Conservation (phyloP, 2,888 invertebrate species). For the Clitarchus hookeri region DNA sequence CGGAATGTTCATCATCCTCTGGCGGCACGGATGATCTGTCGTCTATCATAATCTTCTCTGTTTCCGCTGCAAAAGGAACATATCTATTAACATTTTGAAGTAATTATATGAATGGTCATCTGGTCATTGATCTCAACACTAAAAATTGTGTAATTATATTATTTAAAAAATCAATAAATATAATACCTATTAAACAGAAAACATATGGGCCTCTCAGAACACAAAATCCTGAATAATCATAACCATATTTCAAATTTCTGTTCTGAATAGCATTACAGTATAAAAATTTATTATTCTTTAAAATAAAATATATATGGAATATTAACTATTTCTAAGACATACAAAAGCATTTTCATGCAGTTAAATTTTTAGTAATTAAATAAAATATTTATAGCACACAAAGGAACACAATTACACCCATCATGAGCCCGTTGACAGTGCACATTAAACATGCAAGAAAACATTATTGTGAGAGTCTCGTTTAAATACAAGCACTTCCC, state of each 20-base stretch:
- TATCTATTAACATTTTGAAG: background rate
- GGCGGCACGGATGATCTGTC: slow-evolving; percentile 46
- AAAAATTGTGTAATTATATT: no score
- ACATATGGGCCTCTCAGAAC: background rate
- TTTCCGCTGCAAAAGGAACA: slow-evolving; percentile 61
- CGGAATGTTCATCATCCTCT: slow-evolving; percentile 47
- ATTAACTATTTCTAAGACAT: background rate
- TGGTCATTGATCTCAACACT: no score
- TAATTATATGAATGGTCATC: background rate
- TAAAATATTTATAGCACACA: background rate
- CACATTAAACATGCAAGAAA: background rate
- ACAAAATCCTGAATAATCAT: background rate
- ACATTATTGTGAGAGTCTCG: background rate
- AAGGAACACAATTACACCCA: background rate
- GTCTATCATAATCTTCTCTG: slow-evolving; percentile 61
- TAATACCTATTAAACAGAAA: background rate
- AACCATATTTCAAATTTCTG: background rate
- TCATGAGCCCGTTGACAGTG: no score
- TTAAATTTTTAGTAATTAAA: background rate
- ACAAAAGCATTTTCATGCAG: background rate
- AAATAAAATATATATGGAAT: background rate
- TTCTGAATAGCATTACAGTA: no score
- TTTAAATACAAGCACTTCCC: background rate
- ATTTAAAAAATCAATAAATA: background rate
- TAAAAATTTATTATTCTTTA: background rate